These are phyloP conservation scores for Mormoops blainvillei DNA, from an alignment of 2,113 vertebrate species.

Conservation along the genomic window DNA sequence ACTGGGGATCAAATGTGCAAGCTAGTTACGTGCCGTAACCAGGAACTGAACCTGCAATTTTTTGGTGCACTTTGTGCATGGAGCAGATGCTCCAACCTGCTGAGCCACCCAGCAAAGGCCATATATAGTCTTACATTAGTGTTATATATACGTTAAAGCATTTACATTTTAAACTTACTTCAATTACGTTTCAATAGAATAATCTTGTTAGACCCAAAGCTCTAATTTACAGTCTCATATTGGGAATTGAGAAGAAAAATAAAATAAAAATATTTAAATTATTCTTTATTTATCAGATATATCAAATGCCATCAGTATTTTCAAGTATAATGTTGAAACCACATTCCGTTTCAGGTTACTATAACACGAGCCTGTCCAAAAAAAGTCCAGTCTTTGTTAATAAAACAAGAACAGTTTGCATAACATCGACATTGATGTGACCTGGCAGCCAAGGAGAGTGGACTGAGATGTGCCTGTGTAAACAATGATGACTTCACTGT, in stretches of 20 bases:
- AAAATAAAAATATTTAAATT: neutral
- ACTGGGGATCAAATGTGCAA: too few relatives aligned
- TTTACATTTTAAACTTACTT: neutral
- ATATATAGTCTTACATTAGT: neutral
- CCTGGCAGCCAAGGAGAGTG: too few relatives aligned
- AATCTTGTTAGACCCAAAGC: neutral
- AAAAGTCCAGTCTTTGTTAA: too few relatives aligned
- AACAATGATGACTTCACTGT: too few relatives aligned
- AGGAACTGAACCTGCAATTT: too few relatives aligned
- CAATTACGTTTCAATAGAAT: neutral
- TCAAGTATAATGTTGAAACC: neutral
- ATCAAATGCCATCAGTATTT: neutral
- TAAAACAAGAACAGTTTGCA: too few relatives aligned
- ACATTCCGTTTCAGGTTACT: neutral
- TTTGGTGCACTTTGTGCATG: too few relatives aligned
- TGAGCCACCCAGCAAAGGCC: too few relatives aligned
- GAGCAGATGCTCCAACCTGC: too few relatives aligned
- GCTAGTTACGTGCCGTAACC: too few relatives aligned
- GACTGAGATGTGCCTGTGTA: too few relatives aligned
- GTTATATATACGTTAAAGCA: neutral
- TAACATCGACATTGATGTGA: too few relatives aligned
- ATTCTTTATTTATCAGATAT: neutral
- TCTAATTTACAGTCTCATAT: neutral
- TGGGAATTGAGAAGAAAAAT: neutral
- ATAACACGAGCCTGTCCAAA: neutral